Evolutionary conservation across 2,888 invertebrate genomes (phyloP).

Genomic region (Tridacna crocea): DNA sequence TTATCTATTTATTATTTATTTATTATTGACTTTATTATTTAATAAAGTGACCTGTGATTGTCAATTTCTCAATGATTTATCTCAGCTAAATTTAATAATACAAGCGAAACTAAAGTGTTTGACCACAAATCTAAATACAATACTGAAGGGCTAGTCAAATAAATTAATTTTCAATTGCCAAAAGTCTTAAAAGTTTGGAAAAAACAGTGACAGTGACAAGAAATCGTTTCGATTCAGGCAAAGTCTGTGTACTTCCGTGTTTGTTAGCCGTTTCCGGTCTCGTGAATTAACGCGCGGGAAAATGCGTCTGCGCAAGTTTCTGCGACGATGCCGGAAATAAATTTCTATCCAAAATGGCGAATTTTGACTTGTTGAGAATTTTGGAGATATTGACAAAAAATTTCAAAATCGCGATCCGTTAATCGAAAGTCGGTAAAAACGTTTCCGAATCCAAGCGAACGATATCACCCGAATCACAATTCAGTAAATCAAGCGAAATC

Average conservation of each 20-base stretch:
- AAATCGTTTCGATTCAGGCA: neutral
- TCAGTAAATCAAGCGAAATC: too few species aligned
- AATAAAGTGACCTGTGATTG: neutral
- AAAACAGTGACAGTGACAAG: slow-evolving; percentile 11
- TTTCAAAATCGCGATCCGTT: too few species aligned
- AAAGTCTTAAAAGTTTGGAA: too few species aligned
- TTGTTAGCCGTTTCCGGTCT: neutral
- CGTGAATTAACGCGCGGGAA: neutral
- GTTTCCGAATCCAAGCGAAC: slow-evolving; percentile 7
- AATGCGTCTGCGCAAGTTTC: too few species aligned
- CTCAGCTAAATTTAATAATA: too few species aligned
- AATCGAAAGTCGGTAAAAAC: slow-evolving; percentile 7
- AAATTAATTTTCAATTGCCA: too few species aligned
- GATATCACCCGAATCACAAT: too few species aligned
- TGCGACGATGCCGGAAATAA: slow-evolving; percentile 12
- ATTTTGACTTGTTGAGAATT: too few species aligned
- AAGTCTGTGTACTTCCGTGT: neutral
- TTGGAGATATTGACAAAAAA: too few species aligned
- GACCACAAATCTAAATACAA: neutral
- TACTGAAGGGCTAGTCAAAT: neutral
- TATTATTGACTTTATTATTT: neutral
- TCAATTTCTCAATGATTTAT: neutral
- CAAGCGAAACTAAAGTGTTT: slow-evolving; percentile 4
- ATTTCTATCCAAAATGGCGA: too few species aligned
- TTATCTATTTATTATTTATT: too few species aligned